These are phyloP conservation scores for Heloderma charlesbogerti DNA, from an alignment of 2,113 vertebrate genomes.

Conservation along the genomic window DNA sequence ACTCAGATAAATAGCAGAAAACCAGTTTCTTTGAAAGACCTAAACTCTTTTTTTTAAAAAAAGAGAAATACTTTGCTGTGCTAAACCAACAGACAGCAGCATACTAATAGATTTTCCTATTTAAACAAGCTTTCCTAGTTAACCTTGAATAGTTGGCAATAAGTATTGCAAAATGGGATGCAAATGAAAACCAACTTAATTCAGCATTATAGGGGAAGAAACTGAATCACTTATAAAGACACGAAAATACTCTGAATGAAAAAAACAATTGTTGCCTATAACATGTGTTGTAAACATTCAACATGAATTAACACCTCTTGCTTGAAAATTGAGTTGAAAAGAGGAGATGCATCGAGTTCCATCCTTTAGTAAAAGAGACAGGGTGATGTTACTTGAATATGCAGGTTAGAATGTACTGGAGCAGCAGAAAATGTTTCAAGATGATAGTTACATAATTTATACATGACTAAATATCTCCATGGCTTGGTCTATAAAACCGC, in stretches of 20 bases:
- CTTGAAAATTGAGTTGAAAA: conserved; percentile 49
- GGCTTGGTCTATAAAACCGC: conserved; percentile 72
- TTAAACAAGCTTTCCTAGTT: conserved; percentile 53
- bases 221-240: conserved; percentile 40
- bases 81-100: conserved; percentile 31
- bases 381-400: conserved; percentile 48
- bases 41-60: neutral
- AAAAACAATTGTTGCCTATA: conserved; percentile 39
- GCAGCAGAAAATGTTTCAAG: conserved; percentile 69
- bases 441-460: conserved; percentile 68
- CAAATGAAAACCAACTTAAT: conserved; percentile 62
- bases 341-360: conserved; percentile 37
- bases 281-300: conserved; percentile 30
- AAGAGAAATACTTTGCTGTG: conserved; percentile 8
- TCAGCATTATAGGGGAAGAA: conserved; percentile 36
- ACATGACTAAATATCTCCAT: conserved; percentile 72
- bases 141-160: conserved; percentile 45
- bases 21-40: neutral
- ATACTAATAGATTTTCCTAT: conserved; percentile 17
- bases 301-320: conserved; percentile 58
- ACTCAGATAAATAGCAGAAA: conserved; percentile 26
- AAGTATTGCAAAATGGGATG: conserved; percentile 49
- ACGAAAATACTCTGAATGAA: conserved; percentile 45
- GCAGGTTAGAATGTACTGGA: conserved; percentile 47
- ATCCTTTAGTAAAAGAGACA: conserved; percentile 49